phyloP scores from a whole-genome alignment of 2,888 invertebrate genomes.

The Eupithecia abbreviata region DNA sequence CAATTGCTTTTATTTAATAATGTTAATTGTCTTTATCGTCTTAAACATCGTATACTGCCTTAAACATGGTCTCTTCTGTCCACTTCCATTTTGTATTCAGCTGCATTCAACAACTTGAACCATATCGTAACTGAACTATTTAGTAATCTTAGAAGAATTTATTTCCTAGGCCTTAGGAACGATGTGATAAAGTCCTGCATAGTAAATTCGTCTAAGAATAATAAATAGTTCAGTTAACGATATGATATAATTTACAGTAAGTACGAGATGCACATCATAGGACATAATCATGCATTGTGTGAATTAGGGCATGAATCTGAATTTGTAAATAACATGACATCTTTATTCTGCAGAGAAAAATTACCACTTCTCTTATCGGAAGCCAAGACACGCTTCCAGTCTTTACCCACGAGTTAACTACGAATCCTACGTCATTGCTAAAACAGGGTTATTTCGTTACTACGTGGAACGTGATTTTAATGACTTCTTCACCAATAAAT shows the following conservation, averaged over 20 bases:
- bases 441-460: background rate
- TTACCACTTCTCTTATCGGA: too few relatives aligned
- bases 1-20: background rate
- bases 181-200: too few relatives aligned
- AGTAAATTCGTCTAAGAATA: too few relatives aligned
- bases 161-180: too few relatives aligned
- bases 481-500: slow-evolving; percentile 54
- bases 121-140: slow-evolving; percentile 3
- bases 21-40: background rate
- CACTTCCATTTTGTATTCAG: slow-evolving; percentile 4
- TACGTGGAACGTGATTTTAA: slow-evolving; percentile 31
- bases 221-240: too few relatives aligned
- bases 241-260: too few relatives aligned
- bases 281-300: background rate
- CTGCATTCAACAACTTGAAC: slow-evolving; percentile 6
- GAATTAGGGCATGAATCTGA: background rate
- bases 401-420: too few relatives aligned
- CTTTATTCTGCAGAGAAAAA: too few relatives aligned
- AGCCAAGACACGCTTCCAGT: too few relatives aligned
- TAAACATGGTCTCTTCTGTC: background rate
- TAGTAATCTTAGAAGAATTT: background rate
- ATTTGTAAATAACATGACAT: background rate
- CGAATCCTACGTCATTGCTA: background rate
- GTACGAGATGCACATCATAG: too few relatives aligned
- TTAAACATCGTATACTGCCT: background rate